A percentile compares a stretch with the other conserved stretches of the same genome.
These are phyloP conservation scores for Rugalucina vietnamica DNA, from an alignment of 2,888 invertebrate genomes.

Conservation along the genomic window DNA sequence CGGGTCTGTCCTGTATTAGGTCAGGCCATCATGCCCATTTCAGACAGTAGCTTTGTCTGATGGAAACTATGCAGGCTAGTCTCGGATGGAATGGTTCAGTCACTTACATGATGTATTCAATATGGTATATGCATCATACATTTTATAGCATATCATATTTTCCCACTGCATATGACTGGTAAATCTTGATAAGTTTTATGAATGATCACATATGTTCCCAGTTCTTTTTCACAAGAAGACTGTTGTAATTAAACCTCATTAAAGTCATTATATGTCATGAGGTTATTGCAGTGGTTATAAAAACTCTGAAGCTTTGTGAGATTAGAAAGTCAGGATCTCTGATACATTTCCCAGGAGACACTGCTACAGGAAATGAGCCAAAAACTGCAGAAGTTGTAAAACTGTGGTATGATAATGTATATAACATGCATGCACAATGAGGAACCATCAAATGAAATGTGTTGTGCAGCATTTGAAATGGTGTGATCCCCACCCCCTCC, in stretches of 20 bases:
- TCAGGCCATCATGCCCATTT: too few relatives aligned
- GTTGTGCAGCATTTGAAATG: too few relatives aligned
- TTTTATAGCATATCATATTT: background rate
- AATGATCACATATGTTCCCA: background rate
- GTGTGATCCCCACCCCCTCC: too few relatives aligned
- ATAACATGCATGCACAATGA: background rate
- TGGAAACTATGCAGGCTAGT: too few relatives aligned
- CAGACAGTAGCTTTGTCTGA: too few relatives aligned
- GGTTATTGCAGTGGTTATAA: slow-evolving; percentile 2
- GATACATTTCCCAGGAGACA: slow-evolving; percentile 1
- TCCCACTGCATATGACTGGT: background rate
- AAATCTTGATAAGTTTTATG: background rate
- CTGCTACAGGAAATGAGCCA: background rate
- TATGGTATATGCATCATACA: too few relatives aligned
- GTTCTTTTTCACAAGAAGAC: background rate
- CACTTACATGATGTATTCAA: too few relatives aligned
- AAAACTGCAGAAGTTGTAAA: slow-evolving; percentile 1
- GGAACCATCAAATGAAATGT: too few relatives aligned
- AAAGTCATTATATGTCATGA: background rate
- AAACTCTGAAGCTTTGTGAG: background rate
- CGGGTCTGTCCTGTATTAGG: too few relatives aligned
- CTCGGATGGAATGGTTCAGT: too few relatives aligned
- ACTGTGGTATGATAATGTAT: background rate
- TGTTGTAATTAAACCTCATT: slow-evolving; percentile 11
- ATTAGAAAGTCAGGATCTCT: background rate